A percentile compares a stretch with the other conserved stretches of the same genome.
phyloP scores from a whole-genome alignment of 2,113 vertebrate genomes.

The Cavia aperea region DNA sequence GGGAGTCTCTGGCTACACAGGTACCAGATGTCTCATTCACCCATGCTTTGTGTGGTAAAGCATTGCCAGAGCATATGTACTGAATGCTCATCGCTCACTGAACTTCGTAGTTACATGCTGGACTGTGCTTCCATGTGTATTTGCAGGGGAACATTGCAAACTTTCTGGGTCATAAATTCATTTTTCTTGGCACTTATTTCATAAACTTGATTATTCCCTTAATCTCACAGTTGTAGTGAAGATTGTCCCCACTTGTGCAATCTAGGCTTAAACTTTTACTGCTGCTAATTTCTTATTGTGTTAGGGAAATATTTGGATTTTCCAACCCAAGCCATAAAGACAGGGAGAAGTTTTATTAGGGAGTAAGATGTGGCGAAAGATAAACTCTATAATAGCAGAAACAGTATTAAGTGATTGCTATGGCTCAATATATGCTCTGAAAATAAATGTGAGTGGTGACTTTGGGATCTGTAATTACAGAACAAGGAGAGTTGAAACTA shows the following conservation, averaged over 20 bases:
- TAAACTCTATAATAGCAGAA: neutral
- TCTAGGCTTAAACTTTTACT: neutral
- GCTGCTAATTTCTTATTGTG: neutral
- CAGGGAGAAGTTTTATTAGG: neutral
- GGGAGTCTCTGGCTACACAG: neutral
- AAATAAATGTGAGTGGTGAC: neutral
- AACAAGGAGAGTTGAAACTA: neutral
- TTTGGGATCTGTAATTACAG: neutral
- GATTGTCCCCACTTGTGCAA: neutral
- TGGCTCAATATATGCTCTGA: neutral
- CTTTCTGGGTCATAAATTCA: neutral
- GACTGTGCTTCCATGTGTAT: neutral
- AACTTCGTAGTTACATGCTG: neutral
- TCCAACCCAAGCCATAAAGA: neutral
- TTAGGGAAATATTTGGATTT: neutral
- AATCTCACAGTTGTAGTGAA: neutral
- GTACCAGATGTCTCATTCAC: neutral
- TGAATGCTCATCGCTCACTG: neutral
- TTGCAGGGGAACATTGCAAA: neutral
- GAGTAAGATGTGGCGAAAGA: no score
- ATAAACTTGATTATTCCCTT: neutral
- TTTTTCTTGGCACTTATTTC: neutral
- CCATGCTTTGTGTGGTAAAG: neutral
- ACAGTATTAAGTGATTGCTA: neutral
- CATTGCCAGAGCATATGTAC: neutral